Conservation (phyloP, 2,797 vertebrate genomes). For the Meriones psammophilus region DNA sequence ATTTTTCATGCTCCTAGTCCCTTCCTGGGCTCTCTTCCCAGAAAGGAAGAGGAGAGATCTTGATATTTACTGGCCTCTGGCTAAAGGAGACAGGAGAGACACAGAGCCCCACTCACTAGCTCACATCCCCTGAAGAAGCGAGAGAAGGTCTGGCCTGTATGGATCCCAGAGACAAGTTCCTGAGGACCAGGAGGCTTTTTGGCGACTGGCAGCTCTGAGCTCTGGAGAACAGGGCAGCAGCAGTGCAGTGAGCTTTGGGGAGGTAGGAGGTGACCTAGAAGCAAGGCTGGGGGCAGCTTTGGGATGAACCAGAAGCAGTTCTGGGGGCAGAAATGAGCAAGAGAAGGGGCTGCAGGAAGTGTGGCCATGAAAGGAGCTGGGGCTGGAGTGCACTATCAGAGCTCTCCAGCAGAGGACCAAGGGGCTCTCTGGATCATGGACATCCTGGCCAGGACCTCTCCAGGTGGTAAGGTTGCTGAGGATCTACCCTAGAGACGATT, state of each 20-base stretch:
- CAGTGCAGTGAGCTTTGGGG: neutral
- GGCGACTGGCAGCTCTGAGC: neutral
- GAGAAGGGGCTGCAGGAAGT: neutral
- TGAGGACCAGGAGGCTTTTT: neutral
- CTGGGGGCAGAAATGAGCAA: too few relatives aligned
- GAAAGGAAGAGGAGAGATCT: slow-evolving; percentile 51
- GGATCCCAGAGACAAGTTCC: neutral
- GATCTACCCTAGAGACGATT: neutral
- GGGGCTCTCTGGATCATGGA: neutral
- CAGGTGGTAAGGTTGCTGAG: neutral
- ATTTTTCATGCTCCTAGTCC: slow-evolving; percentile 13
- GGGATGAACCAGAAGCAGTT: neutral
- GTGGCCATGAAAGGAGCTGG: neutral
- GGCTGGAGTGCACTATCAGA: neutral
- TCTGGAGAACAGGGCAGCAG: neutral
- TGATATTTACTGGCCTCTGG: neutral
- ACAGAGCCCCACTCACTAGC: neutral
- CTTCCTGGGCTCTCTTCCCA: slow-evolving; percentile 33
- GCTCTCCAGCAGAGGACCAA: neutral
- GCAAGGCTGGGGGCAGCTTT: neutral
- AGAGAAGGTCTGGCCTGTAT: too few relatives aligned
- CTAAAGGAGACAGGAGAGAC: neutral
- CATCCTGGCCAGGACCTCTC: neutral
- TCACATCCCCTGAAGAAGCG: neutral
- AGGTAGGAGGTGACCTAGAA: neutral